Conservation (phyloP, 2,113 vertebrate genomes). For the Crotalus helleri region DNA sequence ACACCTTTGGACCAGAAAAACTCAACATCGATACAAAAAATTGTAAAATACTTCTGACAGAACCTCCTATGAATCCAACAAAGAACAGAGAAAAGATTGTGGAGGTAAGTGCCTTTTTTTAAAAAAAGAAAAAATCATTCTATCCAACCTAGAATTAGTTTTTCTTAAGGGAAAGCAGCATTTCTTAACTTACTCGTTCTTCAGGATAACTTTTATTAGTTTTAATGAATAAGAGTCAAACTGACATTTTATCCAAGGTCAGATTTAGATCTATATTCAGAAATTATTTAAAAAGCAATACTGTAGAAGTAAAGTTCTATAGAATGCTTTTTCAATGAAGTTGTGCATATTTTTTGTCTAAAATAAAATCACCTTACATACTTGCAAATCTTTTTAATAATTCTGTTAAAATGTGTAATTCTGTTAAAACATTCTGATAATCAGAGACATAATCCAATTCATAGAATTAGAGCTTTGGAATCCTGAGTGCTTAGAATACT, state of each 20-base stretch:
- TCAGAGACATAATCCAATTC: neutral
- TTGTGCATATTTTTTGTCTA: neutral
- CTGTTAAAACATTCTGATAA: neutral
- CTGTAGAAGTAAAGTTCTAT: neutral
- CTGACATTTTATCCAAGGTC: neutral
- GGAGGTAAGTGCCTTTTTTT: constrained; percentile 73
- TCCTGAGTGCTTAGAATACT: neutral
- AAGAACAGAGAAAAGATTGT: constrained; percentile 98
- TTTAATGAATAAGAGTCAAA: neutral
- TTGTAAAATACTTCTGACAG: constrained; percentile 96
- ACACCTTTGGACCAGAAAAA: constrained; percentile 96
- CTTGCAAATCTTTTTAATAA: neutral
- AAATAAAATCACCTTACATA: neutral
- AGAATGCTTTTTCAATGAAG: neutral
- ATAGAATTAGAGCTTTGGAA: neutral
- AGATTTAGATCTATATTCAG: neutral
- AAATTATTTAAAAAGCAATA: neutral
- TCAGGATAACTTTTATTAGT: neutral
- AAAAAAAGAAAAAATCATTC: too few species aligned
- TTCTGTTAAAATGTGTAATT: neutral
- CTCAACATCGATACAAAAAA: constrained; percentile 94
- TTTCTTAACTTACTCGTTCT: neutral
- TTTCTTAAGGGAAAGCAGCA: neutral
- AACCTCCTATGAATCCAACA: constrained; percentile 98
- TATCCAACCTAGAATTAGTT: neutral